Percentiles rank a stretch among this genome's conserved stretches.
Conservation (phyloP, 2,797 vertebrate species). For the Fratercula arctica region DNA sequence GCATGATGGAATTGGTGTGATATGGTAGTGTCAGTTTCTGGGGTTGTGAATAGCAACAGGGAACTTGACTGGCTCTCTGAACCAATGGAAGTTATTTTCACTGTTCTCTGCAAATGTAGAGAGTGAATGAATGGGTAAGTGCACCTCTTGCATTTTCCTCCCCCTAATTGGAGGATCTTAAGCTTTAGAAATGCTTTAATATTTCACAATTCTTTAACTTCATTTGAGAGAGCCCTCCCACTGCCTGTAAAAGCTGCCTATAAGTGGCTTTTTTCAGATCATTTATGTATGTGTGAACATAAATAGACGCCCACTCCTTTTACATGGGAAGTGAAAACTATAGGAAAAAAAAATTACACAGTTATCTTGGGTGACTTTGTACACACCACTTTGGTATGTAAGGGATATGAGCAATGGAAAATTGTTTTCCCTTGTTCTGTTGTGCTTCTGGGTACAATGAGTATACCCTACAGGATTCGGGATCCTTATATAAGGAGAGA, state of each 20-base stretch:
- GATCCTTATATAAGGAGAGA: not conserved
- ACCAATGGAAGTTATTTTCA: not conserved
- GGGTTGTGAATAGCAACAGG: not conserved
- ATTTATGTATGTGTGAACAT: conserved; percentile 5
- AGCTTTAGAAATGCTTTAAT: not conserved
- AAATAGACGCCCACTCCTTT: not conserved
- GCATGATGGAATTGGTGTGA: not conserved
- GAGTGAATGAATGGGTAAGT: not conserved
- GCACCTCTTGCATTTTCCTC: not conserved
- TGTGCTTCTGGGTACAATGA: not conserved
- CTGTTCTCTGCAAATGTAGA: not conserved
- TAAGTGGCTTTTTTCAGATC: conserved; percentile 33
- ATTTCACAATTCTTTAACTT: not conserved
- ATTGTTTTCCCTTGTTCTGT: not conserved
- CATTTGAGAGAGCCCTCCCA: not conserved
- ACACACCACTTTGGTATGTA: not conserved
- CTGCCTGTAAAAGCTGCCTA: conserved; percentile 4
- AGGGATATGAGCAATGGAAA: not conserved
- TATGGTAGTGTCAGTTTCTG: not conserved
- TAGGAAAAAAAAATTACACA: not conserved
- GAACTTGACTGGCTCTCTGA: not conserved
- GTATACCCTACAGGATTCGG: not conserved
- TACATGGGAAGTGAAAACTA: not conserved
- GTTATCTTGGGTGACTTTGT: conserved; percentile 20
- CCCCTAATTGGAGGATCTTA: not conserved